These are phyloP conservation scores for Neosalanx taihuensis DNA, from an alignment of 2,797 vertebrate genomes.

Conservation along the genomic window DNA sequence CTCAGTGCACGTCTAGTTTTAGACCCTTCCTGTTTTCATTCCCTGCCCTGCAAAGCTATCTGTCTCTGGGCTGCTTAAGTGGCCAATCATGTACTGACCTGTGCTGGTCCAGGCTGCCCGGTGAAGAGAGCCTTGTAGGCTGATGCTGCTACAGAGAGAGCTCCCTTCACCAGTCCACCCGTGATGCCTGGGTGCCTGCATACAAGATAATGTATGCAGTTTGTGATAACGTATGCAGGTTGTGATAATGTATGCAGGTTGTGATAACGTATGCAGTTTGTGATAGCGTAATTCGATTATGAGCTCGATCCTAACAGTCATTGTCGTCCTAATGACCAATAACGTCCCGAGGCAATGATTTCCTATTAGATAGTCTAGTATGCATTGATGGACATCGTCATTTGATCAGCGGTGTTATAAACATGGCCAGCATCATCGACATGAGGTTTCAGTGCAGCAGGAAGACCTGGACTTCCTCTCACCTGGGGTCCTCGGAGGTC, in stretches of 20 bases:
- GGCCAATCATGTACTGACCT: constrained; percentile 66
- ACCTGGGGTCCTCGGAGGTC: constrained; percentile 61
- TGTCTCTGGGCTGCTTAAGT: not conserved
- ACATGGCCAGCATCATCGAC: not conserved
- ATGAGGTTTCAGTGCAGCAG: not conserved
- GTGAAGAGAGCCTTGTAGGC: constrained; percentile 94
- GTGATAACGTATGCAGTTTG: not conserved
- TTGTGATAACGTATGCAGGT: not conserved
- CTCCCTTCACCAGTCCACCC: constrained; percentile 88
- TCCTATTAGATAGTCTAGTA: not conserved
- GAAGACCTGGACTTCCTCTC: not conserved
- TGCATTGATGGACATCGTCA: not conserved
- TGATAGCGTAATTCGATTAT: too few species aligned
- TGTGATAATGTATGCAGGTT: not conserved
- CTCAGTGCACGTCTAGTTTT: not conserved
- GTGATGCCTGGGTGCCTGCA: constrained; percentile 78
- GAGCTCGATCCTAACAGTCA: too few species aligned
- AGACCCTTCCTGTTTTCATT: not conserved
- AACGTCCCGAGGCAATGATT: too few species aligned
- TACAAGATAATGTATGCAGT: not conserved
- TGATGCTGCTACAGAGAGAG: constrained; percentile 89
- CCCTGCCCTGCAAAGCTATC: too few species aligned
- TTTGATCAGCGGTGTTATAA: not conserved
- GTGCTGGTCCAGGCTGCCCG: constrained; percentile 77
- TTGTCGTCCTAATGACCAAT: too few species aligned